Evolutionary conservation across 2,797 vertebrate species (phyloP), one percentile per base, ranked within the genome.

Genomic region (Brachyalestes nurse): DNA sequence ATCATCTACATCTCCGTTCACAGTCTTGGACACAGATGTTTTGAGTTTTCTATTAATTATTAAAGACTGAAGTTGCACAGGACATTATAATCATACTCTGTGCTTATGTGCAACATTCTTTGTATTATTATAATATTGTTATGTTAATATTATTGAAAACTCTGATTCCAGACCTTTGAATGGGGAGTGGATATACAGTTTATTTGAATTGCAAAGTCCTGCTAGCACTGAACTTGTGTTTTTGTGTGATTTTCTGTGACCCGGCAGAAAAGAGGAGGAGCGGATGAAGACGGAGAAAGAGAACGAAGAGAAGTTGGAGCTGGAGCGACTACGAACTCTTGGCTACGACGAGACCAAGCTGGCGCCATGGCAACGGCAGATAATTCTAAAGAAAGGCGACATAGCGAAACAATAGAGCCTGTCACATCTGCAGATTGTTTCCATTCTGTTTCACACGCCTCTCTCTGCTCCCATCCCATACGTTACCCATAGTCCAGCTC

Each of bases 361-460:
- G 90, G 96, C 97, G 0, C 97, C 98, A 49, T 99, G 98, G 98
- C 98, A 99, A 89, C 92, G 96, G 87, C 97, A 99, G 93, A 95
- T 99, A 89, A 96, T 99, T 90, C 93, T 99, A 88, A 99, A 96
- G 95, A 99, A 99, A 91, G 98, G 97, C 86, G 97, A 99, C 85
- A 94, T 96, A 89, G 93, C 95, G 82, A 99, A 99, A 95, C 91
- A 97, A 90, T 96, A 96, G 94, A 77, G 80, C 72, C 77, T 64
- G 67, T 25, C 57, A 75, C 77, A 34, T 40, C 84, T 72, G 45
- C 66, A 6, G 70, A 25, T 69, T 58, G 70, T 64, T 47, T 61
- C 74, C 47, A 57, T 58, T 55, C 25, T 51, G 53, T 60, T 76
- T 74, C 67, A 69, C 76, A 75, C 84, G 58, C 51, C 38, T 60